phyloP scores from a whole-genome alignment of 2,113 vertebrate genomes.

The Ailuropoda melanoleuca region DNA sequence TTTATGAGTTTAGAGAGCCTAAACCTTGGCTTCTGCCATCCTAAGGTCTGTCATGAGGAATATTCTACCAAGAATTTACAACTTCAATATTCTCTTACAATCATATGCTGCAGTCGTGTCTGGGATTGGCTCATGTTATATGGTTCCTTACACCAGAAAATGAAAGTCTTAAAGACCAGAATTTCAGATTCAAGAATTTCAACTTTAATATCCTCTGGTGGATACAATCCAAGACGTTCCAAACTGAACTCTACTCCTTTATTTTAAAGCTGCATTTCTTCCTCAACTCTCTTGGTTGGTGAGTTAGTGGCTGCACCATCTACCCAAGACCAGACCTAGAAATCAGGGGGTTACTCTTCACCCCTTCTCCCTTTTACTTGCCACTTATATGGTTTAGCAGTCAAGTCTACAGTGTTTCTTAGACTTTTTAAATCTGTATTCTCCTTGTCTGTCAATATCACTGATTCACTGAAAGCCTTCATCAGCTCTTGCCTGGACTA shows the following conservation, averaged over 20 bases:
- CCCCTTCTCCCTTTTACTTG: neutral
- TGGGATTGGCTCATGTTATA: neutral
- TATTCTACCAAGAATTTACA: neutral
- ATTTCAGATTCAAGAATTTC: slow-evolving; percentile 4
- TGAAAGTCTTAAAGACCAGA: neutral
- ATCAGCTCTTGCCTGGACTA: neutral
- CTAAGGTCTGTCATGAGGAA: too few relatives aligned
- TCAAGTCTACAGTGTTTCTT: neutral
- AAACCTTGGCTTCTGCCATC: neutral
- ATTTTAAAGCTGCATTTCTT: neutral
- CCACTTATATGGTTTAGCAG: neutral
- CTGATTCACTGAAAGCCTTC: neutral
- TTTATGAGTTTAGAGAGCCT: neutral
- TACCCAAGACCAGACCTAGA: neutral
- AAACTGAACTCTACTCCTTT: neutral
- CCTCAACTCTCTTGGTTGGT: neutral
- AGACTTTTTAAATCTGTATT: neutral
- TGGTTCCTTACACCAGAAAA: neutral
- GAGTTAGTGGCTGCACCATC: neutral
- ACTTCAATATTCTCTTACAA: neutral
- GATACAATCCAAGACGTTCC: neutral
- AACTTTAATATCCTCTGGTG: neutral
- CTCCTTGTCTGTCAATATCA: neutral
- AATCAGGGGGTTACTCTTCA: neutral
- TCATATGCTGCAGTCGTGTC: neutral